Evolutionary conservation across 2,797 vertebrate genomes (phyloP).

Genomic region (Clarias pachynema): DNA sequence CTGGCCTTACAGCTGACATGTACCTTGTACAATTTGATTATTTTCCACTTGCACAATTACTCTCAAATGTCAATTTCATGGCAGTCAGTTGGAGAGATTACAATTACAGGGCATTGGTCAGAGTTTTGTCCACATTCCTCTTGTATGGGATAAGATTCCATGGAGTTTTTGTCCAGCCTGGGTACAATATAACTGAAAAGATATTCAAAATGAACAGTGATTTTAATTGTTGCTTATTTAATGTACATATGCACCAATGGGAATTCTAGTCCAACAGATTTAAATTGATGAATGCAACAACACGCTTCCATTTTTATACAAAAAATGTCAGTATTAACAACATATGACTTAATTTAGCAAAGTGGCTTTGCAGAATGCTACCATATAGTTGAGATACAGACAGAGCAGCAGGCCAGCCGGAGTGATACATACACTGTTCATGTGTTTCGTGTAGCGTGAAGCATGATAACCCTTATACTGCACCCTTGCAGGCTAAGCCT

Average conservation of each 20-base stretch:
- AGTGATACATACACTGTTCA: conserved; percentile 45
- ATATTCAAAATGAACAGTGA: neutral
- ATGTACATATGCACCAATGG: neutral
- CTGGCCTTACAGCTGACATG: conserved; percentile 74
- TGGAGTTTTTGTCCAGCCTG: conserved; percentile 57
- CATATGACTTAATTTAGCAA: neutral
- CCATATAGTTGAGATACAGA: conserved; percentile 3
- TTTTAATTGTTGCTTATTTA: neutral
- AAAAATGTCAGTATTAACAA: neutral
- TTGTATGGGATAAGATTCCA: conserved; percentile 61
- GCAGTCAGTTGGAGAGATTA: conserved; percentile 82
- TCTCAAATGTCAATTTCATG: conserved; percentile 97
- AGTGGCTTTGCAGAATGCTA: conserved; percentile 4
- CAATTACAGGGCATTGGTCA: conserved; percentile 75
- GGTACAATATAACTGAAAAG: conserved; percentile 30
- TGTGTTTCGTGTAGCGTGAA: conserved; percentile 38
- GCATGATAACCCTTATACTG: conserved; percentile 17
- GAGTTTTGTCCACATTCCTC: conserved; percentile 64
- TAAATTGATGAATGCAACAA: neutral
- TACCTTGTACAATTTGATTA: conserved; percentile 70
- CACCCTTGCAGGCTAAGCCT: conserved; percentile 22
- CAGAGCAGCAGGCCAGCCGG: conserved; percentile 8
- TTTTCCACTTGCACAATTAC: conserved; percentile 85
- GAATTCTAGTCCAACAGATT: neutral
- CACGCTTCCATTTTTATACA: neutral